Conservation (phyloP, 2,113 vertebrate genomes). For the Strigops habroptila region DNA sequence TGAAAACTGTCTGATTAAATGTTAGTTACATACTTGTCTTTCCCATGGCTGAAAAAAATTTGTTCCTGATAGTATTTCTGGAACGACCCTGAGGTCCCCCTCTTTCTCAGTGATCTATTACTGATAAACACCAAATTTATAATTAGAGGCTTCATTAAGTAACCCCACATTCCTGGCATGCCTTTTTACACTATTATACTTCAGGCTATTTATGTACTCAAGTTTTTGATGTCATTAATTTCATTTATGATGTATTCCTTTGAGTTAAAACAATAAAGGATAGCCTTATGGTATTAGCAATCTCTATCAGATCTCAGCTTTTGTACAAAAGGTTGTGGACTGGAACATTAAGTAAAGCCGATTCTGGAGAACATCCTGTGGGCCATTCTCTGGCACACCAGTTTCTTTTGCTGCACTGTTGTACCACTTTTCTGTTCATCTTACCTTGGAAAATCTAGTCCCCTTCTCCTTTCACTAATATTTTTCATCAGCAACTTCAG, state of each 20-base stretch:
- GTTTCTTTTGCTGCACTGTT: background rate
- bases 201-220: background rate
- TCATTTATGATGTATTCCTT: background rate
- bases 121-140: background rate
- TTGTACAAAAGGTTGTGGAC: background rate
- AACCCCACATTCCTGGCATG: background rate
- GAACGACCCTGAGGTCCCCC: background rate
- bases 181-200: background rate
- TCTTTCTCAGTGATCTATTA: background rate
- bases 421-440: background rate
- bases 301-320: background rate
- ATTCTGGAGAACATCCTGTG: background rate
- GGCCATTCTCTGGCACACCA: background rate
- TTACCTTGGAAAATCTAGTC: background rate
- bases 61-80: background rate
- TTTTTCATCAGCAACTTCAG: background rate
- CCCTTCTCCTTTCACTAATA: background rate
- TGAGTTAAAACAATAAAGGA: background rate
- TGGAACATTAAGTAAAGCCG: conserved; percentile 20
- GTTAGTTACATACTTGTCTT: background rate
- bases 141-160: background rate
- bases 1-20: background rate
- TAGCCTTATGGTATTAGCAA: background rate
- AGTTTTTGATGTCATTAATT: background rate
- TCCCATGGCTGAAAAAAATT: background rate